phyloP scores from a whole-genome alignment of 2,888 invertebrate genomes.

The Nebria salina region DNA sequence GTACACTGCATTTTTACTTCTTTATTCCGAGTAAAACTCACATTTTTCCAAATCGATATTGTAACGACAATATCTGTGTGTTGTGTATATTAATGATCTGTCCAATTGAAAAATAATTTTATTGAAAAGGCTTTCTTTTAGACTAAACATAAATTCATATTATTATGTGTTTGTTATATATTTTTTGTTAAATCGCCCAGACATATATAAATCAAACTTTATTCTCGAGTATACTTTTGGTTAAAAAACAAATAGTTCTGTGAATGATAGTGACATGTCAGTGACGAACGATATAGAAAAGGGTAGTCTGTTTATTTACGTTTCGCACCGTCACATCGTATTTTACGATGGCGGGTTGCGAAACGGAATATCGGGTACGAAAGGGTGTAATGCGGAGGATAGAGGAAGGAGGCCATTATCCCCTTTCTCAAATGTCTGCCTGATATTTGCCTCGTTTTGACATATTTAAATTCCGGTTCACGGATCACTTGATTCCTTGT shows the following conservation, averaged over 20 bases:
- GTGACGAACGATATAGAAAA: background rate
- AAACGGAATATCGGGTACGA: conserved; percentile 13
- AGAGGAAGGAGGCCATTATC: background rate
- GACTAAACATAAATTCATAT: no score
- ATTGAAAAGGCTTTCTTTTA: no score
- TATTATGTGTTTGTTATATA: no score
- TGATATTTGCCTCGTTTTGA: conserved; percentile 46
- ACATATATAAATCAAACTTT: no score
- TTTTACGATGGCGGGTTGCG: conserved; percentile 35
- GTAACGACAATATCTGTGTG: no score
- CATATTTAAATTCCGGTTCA: conserved; percentile 47
- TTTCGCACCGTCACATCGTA: conserved; percentile 31
- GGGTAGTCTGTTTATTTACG: conserved; percentile 29
- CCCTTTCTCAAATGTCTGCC: conserved; percentile 33
- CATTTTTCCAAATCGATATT: no score
- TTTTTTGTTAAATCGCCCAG: no score
- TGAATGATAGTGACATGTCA: background rate
- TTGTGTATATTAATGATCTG: no score
- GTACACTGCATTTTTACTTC: no score
- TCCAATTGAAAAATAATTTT: no score
- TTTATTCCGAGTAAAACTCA: no score
- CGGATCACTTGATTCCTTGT: conserved; percentile 46
- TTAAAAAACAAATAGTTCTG: background rate
- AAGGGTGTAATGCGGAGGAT: background rate
- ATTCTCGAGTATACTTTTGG: no score